Evolutionary conservation across 2,113 vertebrate species (phyloP).

Genomic region (Egretta garzetta): DNA sequence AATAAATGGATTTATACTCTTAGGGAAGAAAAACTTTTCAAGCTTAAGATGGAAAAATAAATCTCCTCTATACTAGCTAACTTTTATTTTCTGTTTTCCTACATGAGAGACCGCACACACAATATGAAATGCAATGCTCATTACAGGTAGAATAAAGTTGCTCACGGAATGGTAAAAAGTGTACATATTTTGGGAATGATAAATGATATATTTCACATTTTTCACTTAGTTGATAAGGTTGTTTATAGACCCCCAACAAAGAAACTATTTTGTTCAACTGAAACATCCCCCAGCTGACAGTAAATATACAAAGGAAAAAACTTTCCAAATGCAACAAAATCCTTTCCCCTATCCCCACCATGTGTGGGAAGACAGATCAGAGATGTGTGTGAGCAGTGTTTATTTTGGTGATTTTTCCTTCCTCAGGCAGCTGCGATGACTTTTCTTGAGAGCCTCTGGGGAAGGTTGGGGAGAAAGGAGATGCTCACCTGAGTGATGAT

Average conservation of each 20-base stretch:
- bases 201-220: neutral
- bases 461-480: neutral
- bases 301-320: neutral
- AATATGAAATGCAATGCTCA: neutral
- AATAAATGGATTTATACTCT: neutral
- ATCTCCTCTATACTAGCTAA: neutral
- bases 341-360: neutral
- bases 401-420: conserved; percentile 1
- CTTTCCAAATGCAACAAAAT: neutral
- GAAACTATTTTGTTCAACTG: conserved; percentile 39
- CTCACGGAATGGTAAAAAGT: neutral
- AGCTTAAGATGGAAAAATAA: neutral
- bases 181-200: neutral
- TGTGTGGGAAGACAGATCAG: neutral
- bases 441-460: neutral
- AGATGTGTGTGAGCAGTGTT: neutral
- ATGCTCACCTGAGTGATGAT: neutral
- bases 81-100: neutral
- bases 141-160: neutral
- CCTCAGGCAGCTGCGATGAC: neutral
- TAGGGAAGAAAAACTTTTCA: neutral
- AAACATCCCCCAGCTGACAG: conserved; percentile 26
- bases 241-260: conserved; percentile 2
- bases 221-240: neutral
- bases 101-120: neutral